A percentile compares a stretch with the other conserved stretches of the same genome.
Evolutionary conservation across 2,113 vertebrate species (phyloP).

Genomic region (Pollachius pollachius): DNA sequence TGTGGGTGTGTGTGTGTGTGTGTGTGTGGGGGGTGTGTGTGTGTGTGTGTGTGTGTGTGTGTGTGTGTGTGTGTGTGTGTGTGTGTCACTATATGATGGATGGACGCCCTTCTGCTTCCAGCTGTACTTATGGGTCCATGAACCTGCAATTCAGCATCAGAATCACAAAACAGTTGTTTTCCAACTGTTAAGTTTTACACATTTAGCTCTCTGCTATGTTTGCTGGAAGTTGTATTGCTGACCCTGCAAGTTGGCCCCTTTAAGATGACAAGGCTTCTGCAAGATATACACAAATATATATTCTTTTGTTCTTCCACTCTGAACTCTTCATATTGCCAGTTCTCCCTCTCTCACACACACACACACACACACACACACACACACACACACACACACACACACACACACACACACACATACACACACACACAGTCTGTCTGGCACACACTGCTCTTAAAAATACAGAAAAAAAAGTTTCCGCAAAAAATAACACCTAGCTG

Average conservation of each 20-base stretch:
- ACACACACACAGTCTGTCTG: no score
- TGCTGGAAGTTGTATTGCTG: neutral
- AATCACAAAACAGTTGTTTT: no score
- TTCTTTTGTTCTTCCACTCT: no score
- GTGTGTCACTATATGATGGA: no score
- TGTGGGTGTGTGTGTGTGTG: no score
- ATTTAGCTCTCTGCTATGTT: neutral
- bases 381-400: conserved; percentile 6
- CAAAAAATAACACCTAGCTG: conserved; percentile 11
- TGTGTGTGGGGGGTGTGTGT: neutral
- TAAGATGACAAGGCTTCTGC: neutral
- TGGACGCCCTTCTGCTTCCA: no score
- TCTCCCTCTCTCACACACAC: neutral
- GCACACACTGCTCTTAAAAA: no score
- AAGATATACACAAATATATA: no score
- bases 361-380: conserved; percentile 12
- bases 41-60: neutral
- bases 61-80: neutral
- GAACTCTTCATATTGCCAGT: neutral
- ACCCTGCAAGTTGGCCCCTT: neutral
- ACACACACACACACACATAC: neutral
- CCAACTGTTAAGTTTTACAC: no score
- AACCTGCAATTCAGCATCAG: no score
- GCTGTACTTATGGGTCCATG: no score
- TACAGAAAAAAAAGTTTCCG: neutral